These are phyloP conservation scores for Microcebus ravelobensis DNA, from an alignment of 2,113 vertebrate genomes.

Conservation along the genomic window DNA sequence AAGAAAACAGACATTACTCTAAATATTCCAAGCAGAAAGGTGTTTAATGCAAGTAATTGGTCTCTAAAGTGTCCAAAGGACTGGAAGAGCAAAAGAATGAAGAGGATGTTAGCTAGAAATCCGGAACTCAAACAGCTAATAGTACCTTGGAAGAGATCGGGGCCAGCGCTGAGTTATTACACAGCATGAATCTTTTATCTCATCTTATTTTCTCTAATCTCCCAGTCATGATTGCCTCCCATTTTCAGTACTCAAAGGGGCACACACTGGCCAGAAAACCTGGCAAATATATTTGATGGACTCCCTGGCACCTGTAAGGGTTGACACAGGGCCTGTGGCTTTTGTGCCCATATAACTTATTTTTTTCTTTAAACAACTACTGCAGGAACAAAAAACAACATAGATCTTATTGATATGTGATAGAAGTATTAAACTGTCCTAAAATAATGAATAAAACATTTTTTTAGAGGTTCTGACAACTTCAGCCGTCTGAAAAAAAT, in stretches of 20 bases:
- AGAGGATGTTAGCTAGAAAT: neutral
- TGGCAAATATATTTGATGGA: neutral
- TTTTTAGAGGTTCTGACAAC: neutral
- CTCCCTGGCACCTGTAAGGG: neutral
- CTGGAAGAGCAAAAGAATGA: neutral
- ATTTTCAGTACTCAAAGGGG: neutral
- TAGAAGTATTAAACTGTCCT: neutral
- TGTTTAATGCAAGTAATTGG: neutral
- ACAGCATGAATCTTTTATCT: neutral
- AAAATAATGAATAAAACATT: neutral
- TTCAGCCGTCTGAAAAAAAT: neutral
- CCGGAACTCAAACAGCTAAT: neutral
- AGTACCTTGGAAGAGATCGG: neutral
- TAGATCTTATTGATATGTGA: neutral
- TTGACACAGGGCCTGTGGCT: neutral
- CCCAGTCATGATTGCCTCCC: neutral
- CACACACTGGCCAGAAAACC: neutral
- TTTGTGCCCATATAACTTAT: neutral
- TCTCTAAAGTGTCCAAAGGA: neutral
- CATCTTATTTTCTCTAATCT: neutral
- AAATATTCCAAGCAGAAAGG: neutral
- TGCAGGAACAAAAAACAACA: neutral
- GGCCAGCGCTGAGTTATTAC: neutral
- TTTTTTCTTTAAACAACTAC: neutral
- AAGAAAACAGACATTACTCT: neutral